Percentiles rank a stretch among this genome's conserved stretches.
Evolutionary conservation across 2,888 invertebrate genomes (phyloP).

Genomic region (Allacma fusca): DNA sequence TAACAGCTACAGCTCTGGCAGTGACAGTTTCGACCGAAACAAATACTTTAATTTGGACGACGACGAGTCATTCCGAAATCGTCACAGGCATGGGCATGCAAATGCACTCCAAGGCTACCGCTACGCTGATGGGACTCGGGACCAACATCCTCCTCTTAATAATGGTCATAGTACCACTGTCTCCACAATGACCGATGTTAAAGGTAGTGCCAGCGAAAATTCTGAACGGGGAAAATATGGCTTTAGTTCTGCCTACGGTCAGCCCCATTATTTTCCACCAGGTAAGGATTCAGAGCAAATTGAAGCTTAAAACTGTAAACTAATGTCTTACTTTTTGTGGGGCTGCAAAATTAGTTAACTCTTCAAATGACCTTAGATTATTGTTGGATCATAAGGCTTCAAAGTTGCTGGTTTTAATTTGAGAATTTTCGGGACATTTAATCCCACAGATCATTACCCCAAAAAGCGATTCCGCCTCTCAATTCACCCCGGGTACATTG

Average conservation of each 20-base stretch:
- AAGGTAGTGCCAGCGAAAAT: neutral
- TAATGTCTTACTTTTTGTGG: too few species aligned
- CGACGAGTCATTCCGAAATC: too few species aligned
- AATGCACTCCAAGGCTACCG: too few species aligned
- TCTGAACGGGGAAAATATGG: constrained; percentile 13
- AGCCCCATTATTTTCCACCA: constrained; percentile 35
- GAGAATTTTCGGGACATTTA: too few species aligned
- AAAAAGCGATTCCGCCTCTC: constrained; percentile 53
- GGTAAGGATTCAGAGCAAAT: too few species aligned
- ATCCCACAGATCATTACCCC: constrained; percentile 47
- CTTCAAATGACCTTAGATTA: too few species aligned
- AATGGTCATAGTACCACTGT: constrained; percentile 29
- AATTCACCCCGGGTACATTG: constrained; percentile 57
- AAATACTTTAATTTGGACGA: constrained; percentile 30
- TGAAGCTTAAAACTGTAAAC: too few species aligned
- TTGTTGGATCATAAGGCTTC: too few species aligned
- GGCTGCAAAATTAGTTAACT: too few species aligned
- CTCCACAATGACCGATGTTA: constrained; percentile 24
- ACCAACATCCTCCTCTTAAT: too few species aligned
- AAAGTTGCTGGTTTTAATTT: constrained; percentile 1
- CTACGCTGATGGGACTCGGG: too few species aligned
- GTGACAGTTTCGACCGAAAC: constrained; percentile 17
- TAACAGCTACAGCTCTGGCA: neutral
- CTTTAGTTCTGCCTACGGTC: neutral
- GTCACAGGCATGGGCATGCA: neutral